phyloP scores from a whole-genome alignment of 2,113 vertebrate species.

The Enhydra lutris region DNA sequence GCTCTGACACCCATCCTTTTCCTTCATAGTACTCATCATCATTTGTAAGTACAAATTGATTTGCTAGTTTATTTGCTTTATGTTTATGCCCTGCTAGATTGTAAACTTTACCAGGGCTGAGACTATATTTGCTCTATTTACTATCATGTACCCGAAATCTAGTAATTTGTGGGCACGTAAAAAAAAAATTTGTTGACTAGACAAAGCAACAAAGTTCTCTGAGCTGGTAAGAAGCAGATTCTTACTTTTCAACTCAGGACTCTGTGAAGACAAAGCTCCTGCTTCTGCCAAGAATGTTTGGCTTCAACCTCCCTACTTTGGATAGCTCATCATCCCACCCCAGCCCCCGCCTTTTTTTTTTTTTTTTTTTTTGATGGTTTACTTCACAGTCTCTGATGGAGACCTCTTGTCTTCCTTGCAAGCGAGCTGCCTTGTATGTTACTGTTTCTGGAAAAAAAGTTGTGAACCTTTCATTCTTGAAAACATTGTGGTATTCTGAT shows the following conservation, averaged over 20 bases:
- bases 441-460: background rate
- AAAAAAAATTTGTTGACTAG: background rate
- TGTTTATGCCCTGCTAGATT: background rate
- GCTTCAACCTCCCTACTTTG: background rate
- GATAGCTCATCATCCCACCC: background rate
- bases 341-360: background rate
- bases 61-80: background rate
- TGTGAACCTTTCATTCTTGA: conserved; percentile 37
- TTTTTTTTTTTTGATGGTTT: background rate
- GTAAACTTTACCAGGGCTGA: background rate
- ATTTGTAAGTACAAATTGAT: background rate
- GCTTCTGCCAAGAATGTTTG: background rate
- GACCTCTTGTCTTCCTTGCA: background rate
- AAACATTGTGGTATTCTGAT: conserved; percentile 33
- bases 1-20: background rate
- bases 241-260: background rate
- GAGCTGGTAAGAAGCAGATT: background rate
- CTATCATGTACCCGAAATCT: background rate
- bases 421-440: background rate
- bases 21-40: background rate
- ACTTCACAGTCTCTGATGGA: background rate
- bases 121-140: background rate
- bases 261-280: background rate
- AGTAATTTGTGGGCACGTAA: background rate
- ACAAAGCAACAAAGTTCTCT: background rate